Evolutionary conservation across 2,888 invertebrate genomes (phyloP).

Genomic region (Pseudococcus jackbeardsleyi): DNA sequence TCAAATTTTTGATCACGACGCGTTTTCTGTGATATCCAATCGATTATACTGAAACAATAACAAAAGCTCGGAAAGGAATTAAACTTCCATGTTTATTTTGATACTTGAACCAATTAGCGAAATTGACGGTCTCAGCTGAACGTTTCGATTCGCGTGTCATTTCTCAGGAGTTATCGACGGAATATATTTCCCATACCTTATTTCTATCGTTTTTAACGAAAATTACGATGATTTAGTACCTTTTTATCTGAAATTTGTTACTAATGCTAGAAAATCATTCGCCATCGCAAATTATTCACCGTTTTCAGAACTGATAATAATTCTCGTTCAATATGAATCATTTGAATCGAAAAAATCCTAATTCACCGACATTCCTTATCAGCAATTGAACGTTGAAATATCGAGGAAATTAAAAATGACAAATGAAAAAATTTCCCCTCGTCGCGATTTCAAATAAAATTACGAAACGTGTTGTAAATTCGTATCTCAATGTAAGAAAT

Average conservation of each 20-base stretch:
- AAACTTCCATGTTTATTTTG: not conserved
- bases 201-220: not conserved
- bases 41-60: not conserved
- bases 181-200: not conserved
- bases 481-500: not conserved
- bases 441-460: too few relatives aligned
- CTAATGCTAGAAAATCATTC: too few relatives aligned
- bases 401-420: not conserved
- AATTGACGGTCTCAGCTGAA: not conserved
- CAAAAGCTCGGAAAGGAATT: not conserved
- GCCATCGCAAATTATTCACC: too few relatives aligned
- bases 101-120: not conserved
- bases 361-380: too few relatives aligned
- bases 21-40: not conserved
- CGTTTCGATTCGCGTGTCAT: not conserved
- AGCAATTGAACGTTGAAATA: not conserved
- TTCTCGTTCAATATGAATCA: too few relatives aligned
- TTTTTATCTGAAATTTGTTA: too few relatives aligned
- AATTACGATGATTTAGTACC: not conserved
- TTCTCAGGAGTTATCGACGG: not conserved
- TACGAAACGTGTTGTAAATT: not conserved
- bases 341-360: not conserved
- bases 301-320: too few relatives aligned
- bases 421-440: not conserved
- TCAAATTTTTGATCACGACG: not conserved